These are phyloP conservation scores for Melieria crassipennis DNA, from an alignment of 2,888 invertebrate species.

Conservation along the genomic window DNA sequence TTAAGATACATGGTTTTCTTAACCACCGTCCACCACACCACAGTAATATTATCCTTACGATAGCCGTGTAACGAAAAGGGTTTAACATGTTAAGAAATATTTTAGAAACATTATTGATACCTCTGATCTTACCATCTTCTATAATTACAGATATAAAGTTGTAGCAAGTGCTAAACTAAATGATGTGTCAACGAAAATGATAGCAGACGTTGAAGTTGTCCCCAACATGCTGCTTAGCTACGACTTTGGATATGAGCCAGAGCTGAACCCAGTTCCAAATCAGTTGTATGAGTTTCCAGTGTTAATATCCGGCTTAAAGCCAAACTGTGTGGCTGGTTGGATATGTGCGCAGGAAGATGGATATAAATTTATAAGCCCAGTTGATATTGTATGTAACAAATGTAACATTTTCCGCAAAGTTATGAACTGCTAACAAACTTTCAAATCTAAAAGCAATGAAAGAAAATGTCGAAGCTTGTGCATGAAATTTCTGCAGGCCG, in stretches of 20 bases:
- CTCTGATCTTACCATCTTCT: neutral
- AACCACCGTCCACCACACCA: too few species aligned
- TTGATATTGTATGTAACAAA: conserved; percentile 38
- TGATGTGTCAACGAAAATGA: conserved; percentile 38
- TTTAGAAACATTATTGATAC: too few species aligned
- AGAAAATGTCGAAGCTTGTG: too few species aligned
- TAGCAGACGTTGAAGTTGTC: conserved; percentile 41
- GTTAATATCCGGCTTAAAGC: conserved; percentile 39
- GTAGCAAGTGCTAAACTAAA: conserved; percentile 40
- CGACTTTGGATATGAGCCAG: conserved; percentile 39
- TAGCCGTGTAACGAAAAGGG: too few species aligned
- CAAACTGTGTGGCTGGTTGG: conserved; percentile 43
- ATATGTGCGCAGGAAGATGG: conserved; percentile 44
- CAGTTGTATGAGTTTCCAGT: conserved; percentile 40
- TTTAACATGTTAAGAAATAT: too few species aligned
- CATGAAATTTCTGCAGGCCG: too few species aligned
- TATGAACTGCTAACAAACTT: neutral
- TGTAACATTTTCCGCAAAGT: neutral
- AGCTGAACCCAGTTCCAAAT: conserved; percentile 39
- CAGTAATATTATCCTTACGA: too few species aligned
- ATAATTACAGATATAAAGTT: conserved; percentile 33
- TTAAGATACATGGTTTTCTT: too few species aligned
- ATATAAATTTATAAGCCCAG: conserved; percentile 40
- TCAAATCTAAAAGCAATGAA: too few species aligned
- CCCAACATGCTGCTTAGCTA: conserved; percentile 40